Evolutionary conservation across 2,888 invertebrate genomes (phyloP), one percentile per base, ranked within the genome.

Genomic region (Drosophila gaucha): DNA sequence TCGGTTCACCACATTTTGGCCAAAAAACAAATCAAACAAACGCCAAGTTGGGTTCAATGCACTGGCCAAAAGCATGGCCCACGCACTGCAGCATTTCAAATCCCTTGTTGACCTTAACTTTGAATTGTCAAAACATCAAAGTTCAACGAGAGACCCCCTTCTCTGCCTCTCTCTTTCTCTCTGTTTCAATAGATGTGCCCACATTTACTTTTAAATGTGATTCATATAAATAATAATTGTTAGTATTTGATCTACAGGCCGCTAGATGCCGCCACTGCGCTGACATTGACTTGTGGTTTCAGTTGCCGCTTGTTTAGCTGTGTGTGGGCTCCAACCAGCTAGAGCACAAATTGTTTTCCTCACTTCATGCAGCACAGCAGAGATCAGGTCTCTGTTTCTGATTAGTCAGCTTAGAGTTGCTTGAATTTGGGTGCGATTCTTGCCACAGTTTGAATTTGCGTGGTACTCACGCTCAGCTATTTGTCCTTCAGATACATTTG

Each of bases 271-370:
- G 83, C 78, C 76, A 82, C 82, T 78, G 80, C 39, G 63, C 70
- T 89, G 89, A 89, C 89, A 89, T 89, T 89, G 89, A 90, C 89
- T 90, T 89, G 86, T 80, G 89, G 87, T 83, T 86, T 87, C 78
- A 67, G 76, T 85, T 85, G 84, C 80, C 66, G 56, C 28, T 52
- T 50, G 47, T 57, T 49, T 31, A 33, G 43, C 65, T 78, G 60
- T 82, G 89, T 89, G 89, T 89, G 89, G 89, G 89, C 88, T 79
- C 60, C 70, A 55, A 26, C 60, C 66, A 77, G 72, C 75, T 70
- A 67, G 50, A 62, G 56, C 70, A 52, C 65, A 66, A 78, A 80
- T 82, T 74, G 77, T 84, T 80, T 73, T 78, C 72, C 69, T 80
- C 83, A 70, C 67, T 73, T 73, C 68, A 74, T 78, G 76, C 70